These are phyloP conservation scores for Dufourea novaeangliae DNA, from an alignment of 1,140 invertebrate species.

Conservation along the genomic window DNA sequence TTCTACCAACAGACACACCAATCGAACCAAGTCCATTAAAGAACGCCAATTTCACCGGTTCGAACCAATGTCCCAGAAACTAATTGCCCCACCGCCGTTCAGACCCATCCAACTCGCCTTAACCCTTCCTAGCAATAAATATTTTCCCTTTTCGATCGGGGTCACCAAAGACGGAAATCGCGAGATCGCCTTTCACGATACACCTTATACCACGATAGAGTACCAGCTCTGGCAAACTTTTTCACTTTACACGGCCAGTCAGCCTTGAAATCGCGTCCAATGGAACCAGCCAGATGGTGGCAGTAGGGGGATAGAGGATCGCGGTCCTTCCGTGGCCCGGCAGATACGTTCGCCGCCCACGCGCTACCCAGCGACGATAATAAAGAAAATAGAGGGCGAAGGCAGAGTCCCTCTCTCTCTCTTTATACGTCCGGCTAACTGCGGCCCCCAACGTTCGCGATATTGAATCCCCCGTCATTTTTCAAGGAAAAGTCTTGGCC, in stretches of 20 bases:
- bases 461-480: slow-evolving; percentile 68
- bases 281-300: slow-evolving; percentile 29
- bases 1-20: no score
- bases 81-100: no score
- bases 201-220: slow-evolving; percentile 8
- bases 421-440: slow-evolving; percentile 57
- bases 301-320: slow-evolving; percentile 23
- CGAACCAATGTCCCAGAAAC: no score
- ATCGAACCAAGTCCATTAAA: no score
- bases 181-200: slow-evolving; percentile 17
- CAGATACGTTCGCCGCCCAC: slow-evolving; percentile 47
- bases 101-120: no score
- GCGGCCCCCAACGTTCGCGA: slow-evolving; percentile 48
- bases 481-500: slow-evolving; percentile 49
- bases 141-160: no score
- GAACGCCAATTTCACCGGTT: no score
- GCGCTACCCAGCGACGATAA: slow-evolving; percentile 51
- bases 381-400: slow-evolving; percentile 65
- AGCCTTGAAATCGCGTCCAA: slow-evolving; percentile 76
- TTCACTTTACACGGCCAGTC: slow-evolving; percentile 76
- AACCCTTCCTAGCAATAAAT: no score
- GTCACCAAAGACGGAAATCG: no score
- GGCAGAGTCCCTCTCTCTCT: no score
- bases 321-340: slow-evolving; percentile 15
- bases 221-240: slow-evolving; percentile 66